These are phyloP conservation scores for Orthonevra nobilis DNA, from an alignment of 2,888 invertebrate species.

Conservation along the genomic window DNA sequence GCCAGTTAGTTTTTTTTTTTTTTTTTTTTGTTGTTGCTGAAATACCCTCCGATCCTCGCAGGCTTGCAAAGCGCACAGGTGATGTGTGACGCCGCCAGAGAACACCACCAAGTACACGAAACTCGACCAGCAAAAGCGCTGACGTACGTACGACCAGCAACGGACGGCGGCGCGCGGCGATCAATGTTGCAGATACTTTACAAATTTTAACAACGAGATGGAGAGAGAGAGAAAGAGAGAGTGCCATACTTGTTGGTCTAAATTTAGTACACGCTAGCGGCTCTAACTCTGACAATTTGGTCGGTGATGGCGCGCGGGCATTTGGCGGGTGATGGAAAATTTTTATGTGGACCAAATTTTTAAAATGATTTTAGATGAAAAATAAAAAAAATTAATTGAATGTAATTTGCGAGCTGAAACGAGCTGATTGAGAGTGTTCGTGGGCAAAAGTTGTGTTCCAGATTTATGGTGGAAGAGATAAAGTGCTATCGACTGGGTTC, in stretches of 20 bases:
- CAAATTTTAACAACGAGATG: too few species aligned
- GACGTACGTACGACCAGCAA: conserved; percentile 15
- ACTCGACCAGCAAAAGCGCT: conserved; percentile 41
- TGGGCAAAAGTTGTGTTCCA: conserved; percentile 18
- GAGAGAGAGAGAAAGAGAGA: too few species aligned
- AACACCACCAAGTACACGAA: conserved; percentile 43
- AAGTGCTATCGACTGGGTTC: too few species aligned
- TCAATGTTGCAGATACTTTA: conserved; percentile 24
- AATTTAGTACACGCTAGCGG: conserved; percentile 38
- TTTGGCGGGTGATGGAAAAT: too few species aligned
- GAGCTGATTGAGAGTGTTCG: conserved; percentile 23
- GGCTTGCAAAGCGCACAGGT: conserved; percentile 43
- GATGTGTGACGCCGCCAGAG: conserved; percentile 64
- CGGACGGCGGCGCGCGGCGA: background rate
- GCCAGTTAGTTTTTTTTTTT: conserved; percentile 52
- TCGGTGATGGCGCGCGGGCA: too few species aligned
- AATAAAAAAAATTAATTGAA: conserved; percentile 56
- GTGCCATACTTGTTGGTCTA: conserved; percentile 40
- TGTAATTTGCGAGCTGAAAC: conserved; percentile 50
- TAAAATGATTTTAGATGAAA: conserved; percentile 44
- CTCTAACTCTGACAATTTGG: too few species aligned
- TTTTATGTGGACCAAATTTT: conserved; percentile 29
- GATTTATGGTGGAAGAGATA: background rate
- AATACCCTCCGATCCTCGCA: too few species aligned
- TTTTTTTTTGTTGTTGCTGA: too few species aligned